Evolutionary conservation across 2,888 invertebrate genomes (phyloP).

Genomic region (Tetrapedia diversipes): DNA sequence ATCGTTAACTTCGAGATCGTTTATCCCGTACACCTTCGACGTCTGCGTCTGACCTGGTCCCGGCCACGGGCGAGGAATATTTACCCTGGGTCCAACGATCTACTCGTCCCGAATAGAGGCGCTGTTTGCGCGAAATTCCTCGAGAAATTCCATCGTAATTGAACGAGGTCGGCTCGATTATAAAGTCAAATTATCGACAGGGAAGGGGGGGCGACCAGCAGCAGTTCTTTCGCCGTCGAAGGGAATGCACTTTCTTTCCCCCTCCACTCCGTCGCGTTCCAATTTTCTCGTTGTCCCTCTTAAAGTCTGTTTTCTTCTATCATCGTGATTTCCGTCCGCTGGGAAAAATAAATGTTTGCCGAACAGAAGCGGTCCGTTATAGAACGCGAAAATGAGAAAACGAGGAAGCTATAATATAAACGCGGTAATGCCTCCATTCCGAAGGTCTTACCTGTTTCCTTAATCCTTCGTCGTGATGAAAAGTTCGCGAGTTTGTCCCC

Average conservation of each 20-base stretch:
- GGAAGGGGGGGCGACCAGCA: conserved; percentile 2
- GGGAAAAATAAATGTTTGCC: not conserved
- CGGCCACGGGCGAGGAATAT: conserved; percentile 35
- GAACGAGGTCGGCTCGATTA: conserved; percentile 68
- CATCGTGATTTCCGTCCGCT: not conserved
- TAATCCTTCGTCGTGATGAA: too few relatives aligned
- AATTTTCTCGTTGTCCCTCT: not conserved
- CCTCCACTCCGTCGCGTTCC: not conserved
- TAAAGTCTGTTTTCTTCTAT: not conserved
- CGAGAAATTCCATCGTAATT: conserved; percentile 67
- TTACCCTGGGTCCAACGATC: conserved; percentile 52
- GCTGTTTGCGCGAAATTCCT: conserved; percentile 63
- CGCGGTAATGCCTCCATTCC: too few relatives aligned
- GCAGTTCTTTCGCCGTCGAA: conserved; percentile 12
- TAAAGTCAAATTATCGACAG: conserved; percentile 68
- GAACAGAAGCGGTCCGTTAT: not conserved
- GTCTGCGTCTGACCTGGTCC: conserved; percentile 24
- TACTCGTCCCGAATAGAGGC: conserved; percentile 39
- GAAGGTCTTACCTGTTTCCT: too few relatives aligned
- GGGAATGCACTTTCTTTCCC: conserved; percentile 32
- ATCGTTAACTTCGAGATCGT: conserved; percentile 52
- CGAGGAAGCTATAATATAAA: too few relatives aligned
- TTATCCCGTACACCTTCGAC: conserved; percentile 39
- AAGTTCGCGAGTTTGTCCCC: too few relatives aligned
- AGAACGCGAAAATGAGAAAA: not conserved